Evolutionary conservation across 2,888 invertebrate species (phyloP).

Genomic region (Priocnemis perturbator): DNA sequence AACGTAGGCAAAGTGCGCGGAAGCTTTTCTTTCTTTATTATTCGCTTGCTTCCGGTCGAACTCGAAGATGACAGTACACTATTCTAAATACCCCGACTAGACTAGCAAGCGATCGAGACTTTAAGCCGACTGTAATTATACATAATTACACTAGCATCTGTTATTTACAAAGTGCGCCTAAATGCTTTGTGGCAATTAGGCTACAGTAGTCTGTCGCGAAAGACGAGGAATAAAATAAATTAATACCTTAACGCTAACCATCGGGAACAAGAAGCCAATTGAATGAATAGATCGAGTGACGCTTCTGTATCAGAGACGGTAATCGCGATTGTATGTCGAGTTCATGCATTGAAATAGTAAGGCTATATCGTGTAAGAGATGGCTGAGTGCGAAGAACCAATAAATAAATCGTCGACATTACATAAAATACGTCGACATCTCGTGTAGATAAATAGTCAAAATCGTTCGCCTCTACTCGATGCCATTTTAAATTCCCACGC

Average conservation of each 20-base stretch:
- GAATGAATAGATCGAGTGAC: background rate
- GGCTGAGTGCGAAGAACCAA: background rate
- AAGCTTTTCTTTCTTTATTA: slow-evolving; percentile 14
- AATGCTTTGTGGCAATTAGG: slow-evolving; percentile 37
- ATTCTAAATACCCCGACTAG: slow-evolving; percentile 69
- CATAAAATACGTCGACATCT: too few relatives aligned
- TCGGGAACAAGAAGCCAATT: background rate
- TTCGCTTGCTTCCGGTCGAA: slow-evolving; percentile 8
- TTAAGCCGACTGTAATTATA: slow-evolving; percentile 49
- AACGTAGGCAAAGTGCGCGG: slow-evolving; percentile 22
- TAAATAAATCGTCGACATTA: too few relatives aligned
- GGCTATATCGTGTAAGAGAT: slow-evolving; percentile 2
- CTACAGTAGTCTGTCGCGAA: slow-evolving; percentile 25
- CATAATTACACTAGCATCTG: slow-evolving; percentile 38
- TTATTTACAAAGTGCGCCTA: slow-evolving; percentile 45
- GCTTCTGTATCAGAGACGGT: background rate
- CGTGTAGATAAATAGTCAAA: too few relatives aligned
- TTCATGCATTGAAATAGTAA: background rate
- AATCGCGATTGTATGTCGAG: background rate
- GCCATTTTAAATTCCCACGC: too few relatives aligned
- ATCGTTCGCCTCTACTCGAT: too few relatives aligned
- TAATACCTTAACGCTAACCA: slow-evolving; percentile 45
- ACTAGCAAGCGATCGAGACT: slow-evolving; percentile 67
- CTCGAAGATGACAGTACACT: slow-evolving; percentile 25
- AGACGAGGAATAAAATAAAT: slow-evolving; percentile 49